Percentiles rank a stretch among this genome's conserved stretches.
These are phyloP conservation scores for Seira sanloemensis DNA, from an alignment of 2,888 invertebrate species.

Conservation along the genomic window DNA sequence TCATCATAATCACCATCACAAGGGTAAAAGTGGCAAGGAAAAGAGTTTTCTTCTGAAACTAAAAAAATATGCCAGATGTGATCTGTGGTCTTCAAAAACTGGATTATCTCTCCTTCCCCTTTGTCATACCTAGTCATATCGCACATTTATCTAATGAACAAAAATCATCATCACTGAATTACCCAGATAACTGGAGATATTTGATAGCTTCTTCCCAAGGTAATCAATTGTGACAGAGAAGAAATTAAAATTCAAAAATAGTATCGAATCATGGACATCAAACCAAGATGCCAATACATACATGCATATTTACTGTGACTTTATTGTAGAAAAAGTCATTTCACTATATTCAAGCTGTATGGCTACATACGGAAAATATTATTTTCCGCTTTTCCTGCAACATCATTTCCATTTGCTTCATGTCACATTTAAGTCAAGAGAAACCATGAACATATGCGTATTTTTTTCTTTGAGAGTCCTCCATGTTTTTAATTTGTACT, in stretches of 20 bases:
- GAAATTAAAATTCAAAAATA: too few species aligned
- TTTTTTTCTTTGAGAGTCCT: not conserved
- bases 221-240: too few species aligned
- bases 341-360: too few species aligned
- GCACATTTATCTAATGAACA: not conserved
- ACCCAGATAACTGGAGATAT: not conserved
- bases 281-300: slow-evolving; percentile 13
- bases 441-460: slow-evolving; percentile 16
- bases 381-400: slow-evolving; percentile 11
- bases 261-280: too few species aligned
- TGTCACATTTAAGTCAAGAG: not conserved
- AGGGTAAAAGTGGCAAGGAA: not conserved
- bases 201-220: too few species aligned
- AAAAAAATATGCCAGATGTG: slow-evolving; percentile 41
- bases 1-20: not conserved
- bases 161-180: slow-evolving; percentile 4
- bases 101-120: not conserved
- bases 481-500: not conserved
- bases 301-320: slow-evolving; percentile 15
- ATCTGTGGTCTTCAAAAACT: not conserved
- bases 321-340: too few species aligned
- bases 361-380: slow-evolving; percentile 39
- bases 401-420: not conserved
- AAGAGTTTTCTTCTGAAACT: not conserved
- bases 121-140: not conserved